Percentiles rank a stretch among this genome's conserved stretches.
phyloP scores from a whole-genome alignment of 2,888 invertebrate genomes.

The Cetonia aurata region DNA sequence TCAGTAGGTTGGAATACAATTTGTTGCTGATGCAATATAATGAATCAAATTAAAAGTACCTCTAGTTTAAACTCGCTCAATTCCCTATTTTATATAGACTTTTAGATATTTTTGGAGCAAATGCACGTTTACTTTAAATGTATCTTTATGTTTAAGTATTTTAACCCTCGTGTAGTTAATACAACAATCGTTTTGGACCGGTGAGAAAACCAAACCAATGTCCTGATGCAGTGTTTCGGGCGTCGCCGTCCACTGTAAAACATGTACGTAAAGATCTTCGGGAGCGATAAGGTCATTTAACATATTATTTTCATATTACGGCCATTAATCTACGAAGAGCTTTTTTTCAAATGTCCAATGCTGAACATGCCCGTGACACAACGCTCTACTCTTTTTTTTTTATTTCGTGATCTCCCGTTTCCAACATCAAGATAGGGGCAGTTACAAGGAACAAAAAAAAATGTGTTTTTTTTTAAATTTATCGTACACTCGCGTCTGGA shows the following conservation, averaged over 20 bases:
- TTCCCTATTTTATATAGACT: too few relatives aligned
- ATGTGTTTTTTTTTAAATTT: constrained; percentile 37
- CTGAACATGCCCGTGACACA: constrained; percentile 25
- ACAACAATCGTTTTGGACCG: background rate
- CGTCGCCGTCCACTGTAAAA: constrained; percentile 17
- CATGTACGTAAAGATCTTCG: constrained; percentile 19
- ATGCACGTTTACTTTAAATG: too few relatives aligned
- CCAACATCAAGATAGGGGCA: constrained; percentile 37
- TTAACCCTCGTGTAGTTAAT: too few relatives aligned
- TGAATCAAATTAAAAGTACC: too few relatives aligned
- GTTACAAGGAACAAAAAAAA: constrained; percentile 36
- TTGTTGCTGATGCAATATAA: too few relatives aligned
- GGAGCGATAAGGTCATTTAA: constrained; percentile 35
- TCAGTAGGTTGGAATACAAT: too few relatives aligned
- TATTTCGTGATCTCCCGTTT: constrained; percentile 12
- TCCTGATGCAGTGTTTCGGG: constrained; percentile 10
- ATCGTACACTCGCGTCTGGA: constrained; percentile 41
- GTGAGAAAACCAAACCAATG: background rate
- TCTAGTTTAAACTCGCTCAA: too few relatives aligned
- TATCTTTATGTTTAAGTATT: too few relatives aligned
- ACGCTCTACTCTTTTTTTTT: constrained; percentile 13
- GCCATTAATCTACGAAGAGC: constrained; percentile 33
- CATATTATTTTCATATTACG: constrained; percentile 40
- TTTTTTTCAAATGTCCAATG: constrained; percentile 25
- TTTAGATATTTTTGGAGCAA: too few relatives aligned